These are phyloP conservation scores for Cebus imitator DNA, from an alignment of 2,113 vertebrate species.

Conservation along the genomic window DNA sequence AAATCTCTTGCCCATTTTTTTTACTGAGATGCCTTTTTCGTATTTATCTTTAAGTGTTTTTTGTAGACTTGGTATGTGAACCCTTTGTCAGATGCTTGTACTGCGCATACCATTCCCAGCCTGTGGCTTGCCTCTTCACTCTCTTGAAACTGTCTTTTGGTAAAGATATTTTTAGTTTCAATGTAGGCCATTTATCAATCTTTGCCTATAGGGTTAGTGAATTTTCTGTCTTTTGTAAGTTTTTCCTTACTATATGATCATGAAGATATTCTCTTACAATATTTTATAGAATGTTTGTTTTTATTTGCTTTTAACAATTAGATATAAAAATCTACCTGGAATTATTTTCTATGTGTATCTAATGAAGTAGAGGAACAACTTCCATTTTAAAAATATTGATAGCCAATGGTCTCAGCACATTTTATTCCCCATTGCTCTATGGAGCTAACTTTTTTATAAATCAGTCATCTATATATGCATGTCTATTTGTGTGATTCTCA, in stretches of 20 bases:
- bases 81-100: neutral
- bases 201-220: neutral
- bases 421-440: neutral
- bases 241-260: neutral
- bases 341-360: neutral
- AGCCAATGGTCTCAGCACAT: neutral
- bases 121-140: neutral
- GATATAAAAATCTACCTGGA: neutral
- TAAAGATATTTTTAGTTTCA: neutral
- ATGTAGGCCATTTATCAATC: neutral
- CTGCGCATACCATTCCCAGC: no score
- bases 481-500: neutral
- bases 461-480: neutral
- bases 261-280: neutral
- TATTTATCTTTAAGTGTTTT: neutral
- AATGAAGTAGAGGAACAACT: neutral
- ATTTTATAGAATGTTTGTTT: neutral
- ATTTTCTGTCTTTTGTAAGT: neutral
- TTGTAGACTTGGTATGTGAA: neutral
- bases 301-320: neutral
- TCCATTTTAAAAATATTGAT: neutral
- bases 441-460: neutral
- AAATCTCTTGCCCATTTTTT: neutral
- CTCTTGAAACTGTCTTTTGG: neutral
- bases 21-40: neutral